Base-by-base conservation (phyloP, 2,113 vertebrate species). In the Oostethus manadensis region DNA sequence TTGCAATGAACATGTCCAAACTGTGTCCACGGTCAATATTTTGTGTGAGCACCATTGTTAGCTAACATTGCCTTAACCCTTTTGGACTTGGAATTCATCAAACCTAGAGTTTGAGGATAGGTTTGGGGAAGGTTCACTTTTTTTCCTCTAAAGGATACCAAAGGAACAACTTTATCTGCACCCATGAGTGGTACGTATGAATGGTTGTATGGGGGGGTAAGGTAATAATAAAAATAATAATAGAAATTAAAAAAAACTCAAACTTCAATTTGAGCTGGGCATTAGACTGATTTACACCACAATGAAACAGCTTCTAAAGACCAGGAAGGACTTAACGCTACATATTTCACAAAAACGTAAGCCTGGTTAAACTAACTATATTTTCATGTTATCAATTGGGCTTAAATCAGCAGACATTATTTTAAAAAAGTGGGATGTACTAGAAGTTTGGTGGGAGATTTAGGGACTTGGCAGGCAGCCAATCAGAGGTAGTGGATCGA, bases 201-300 rank as follows among this genome's bases (percentile, higher is more conserved):
- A 29, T 22, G 66, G 73, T 68, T 82, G 56, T 84, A 84, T 75
- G 74, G 76, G 70, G 76, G 77, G 84, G 73, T 76, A 70, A 77
- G 83, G 64, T n/a, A n/a, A n/a, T n/a, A 88, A 89, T 89, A 83
- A 87, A 89, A 90, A 85, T 81, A n/a, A n/a, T n/a, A 88, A 89
- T 89, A 83, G 87, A 89, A 90, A 85, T 81, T n/a, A 76, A 81
- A 86, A 86, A 81, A 78, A 70, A 68, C 72, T 83, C 62, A 77
- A 80, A 87, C 73, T 83, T 81, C 66, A 72, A 79, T 81, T 73
- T 35, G 60, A 63, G 62, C 51, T 5, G 1, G 70, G 62, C 54
- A 77, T 73, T 62, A 76, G 81, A 76, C 71, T 51, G 60, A 84
- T 81, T 77, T 79, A 86, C 78, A 54, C 73, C 54, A 64, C 73